phyloP scores from a whole-genome alignment of 2,797 vertebrate genomes.

The Premnoplex brunnescens region DNA sequence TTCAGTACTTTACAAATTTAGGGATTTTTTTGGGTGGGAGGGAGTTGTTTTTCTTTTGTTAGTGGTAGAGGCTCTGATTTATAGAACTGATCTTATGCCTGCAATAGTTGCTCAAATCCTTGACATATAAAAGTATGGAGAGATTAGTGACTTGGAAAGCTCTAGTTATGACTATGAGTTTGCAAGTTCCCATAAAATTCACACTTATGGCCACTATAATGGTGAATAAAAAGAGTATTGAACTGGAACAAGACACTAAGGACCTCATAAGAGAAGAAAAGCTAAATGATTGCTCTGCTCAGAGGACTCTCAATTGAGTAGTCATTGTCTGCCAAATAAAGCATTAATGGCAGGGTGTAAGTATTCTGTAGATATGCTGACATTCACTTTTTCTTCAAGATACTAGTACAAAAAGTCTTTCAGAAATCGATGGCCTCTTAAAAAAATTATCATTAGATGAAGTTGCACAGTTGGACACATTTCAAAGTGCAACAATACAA shows the following conservation, averaged over 20 bases:
- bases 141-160: constrained; percentile 79
- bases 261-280: constrained; percentile 82
- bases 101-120: constrained; percentile 56
- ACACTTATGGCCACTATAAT: constrained; percentile 81
- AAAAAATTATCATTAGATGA: constrained; percentile 94
- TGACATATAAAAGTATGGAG: constrained; percentile 71
- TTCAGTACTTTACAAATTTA: neutral
- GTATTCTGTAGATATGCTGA: constrained; percentile 83
- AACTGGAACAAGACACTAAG: constrained; percentile 85
- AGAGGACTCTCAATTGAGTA: constrained; percentile 83
- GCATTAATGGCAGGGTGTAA: constrained; percentile 83
- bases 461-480: constrained; percentile 89
- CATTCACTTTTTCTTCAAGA: constrained; percentile 82
- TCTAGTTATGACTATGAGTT: constrained; percentile 76
- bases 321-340: constrained; percentile 86
- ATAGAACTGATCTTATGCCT: neutral
- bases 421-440: constrained; percentile 92
- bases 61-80: neutral
- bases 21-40: rapidly evolving
- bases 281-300: constrained; percentile 83
- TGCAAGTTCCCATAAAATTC: constrained; percentile 85
- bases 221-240: constrained; percentile 83
- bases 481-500: constrained; percentile 93
- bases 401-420: constrained; percentile 85
- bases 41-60: neutral